A percentile compares a stretch with the other conserved stretches of the same genome.
phyloP scores from a whole-genome alignment of 2,888 invertebrate species.

The Heliconius ismenius region DNA sequence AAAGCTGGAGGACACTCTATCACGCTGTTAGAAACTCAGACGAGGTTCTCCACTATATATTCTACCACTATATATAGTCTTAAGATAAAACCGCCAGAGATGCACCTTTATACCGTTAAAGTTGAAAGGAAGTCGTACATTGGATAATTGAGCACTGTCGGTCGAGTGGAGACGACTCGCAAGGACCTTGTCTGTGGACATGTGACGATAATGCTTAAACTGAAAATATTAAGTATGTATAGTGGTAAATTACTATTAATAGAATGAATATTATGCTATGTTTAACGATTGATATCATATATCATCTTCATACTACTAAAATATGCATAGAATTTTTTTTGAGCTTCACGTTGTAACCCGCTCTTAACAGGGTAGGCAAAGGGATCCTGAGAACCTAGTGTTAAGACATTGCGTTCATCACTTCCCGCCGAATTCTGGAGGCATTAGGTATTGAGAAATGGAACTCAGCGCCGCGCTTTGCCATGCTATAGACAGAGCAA shows the following conservation, averaged over 20 bases:
- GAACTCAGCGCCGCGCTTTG: too few species aligned
- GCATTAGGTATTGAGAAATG: too few species aligned
- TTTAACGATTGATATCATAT: not conserved
- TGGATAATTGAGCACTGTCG: slow-evolving; percentile 44
- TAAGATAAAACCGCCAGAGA: not conserved
- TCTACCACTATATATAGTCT: not conserved
- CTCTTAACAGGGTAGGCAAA: too few species aligned
- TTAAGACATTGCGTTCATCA: too few species aligned
- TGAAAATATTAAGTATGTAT: not conserved
- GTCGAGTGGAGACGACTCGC: slow-evolving; percentile 27
- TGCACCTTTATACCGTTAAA: slow-evolving; percentile 14
- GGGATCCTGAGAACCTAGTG: too few species aligned
- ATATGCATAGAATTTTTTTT: too few species aligned
- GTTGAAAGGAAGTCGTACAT: slow-evolving; percentile 41
- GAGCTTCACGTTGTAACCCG: too few species aligned
- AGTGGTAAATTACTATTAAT: not conserved
- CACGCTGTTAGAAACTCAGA: too few species aligned
- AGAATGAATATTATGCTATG: not conserved
- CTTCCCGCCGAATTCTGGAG: too few species aligned
- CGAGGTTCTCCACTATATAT: too few species aligned
- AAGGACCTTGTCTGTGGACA: slow-evolving; percentile 17
- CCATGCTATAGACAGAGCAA: too few species aligned
- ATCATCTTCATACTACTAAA: too few species aligned
- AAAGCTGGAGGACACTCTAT: not conserved
- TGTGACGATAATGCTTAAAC: not conserved